Base-by-base conservation (phyloP, 2,888 invertebrate genomes). In the Tiliacea citrago region DNA sequence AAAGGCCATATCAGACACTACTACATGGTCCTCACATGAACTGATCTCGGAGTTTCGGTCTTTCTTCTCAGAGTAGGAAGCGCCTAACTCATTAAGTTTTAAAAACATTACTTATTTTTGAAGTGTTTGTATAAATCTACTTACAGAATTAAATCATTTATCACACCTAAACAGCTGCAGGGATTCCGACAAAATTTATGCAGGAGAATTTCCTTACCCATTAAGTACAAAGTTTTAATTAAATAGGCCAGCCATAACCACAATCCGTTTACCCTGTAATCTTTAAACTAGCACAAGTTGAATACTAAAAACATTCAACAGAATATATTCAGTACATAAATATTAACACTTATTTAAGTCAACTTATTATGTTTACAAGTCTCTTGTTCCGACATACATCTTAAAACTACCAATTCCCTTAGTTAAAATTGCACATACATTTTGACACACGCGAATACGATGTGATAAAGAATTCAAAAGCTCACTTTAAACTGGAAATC, bases 391-490 rank as follows among this genome's bases (percentile, higher is more conserved):
- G 80, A 70, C 60, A 80, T 24, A 75, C 45, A 35, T 58, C 58
- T 81, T 84, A 82, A 62, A 58, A 58, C 47, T 84, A 84, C 68
- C 81, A 84, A 75, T 67, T 77, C 69, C 79, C 74, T 60, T 60
- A 80, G 3, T 42, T 63, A 71, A 73, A 80, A 81, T 84, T 81
- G 71, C 75, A 81, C 68, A 69, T 29, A 45, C 12, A 58, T 55
- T 47, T 49, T 35, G 24, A 42, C 42, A 29, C 29, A 68, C 35
- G 24, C 47, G 6, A 45, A 74, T 35, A 66, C 60, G 65, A 68
- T 45, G 51, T 45, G 13, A 39, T 49, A 70, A 63, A 16, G 8
- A 67, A 21, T 68, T 63, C 24, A 42, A 47, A 78, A 78, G 49
- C 63, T 67, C 49, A 18, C 24, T 58, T 55, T 24, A 13, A 29